Conservation (phyloP, 2,888 invertebrate genomes). For the Helicoverpa assulta region DNA sequence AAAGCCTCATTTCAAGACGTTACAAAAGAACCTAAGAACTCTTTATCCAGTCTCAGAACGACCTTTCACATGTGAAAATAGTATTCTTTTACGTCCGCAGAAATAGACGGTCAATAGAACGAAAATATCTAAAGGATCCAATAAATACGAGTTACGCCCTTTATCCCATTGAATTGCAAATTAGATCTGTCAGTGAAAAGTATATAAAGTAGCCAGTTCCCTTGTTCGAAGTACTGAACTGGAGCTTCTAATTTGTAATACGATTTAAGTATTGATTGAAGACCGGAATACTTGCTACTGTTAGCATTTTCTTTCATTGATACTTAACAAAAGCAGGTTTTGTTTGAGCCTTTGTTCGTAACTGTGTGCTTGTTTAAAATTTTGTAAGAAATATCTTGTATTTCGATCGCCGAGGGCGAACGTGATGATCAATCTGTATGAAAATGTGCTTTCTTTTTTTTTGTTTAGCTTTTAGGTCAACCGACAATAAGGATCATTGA, state of each 20-base stretch:
- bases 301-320: background rate
- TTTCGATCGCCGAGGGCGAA: background rate
- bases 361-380: background rate
- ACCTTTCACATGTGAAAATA: background rate
- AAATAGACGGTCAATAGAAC: slow-evolving; percentile 38
- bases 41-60: background rate
- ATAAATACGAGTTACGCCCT: slow-evolving; percentile 51
- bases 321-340: background rate
- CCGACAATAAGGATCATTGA: too few species aligned
- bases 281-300: slow-evolving; percentile 5
- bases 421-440: background rate
- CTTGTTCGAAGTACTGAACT: slow-evolving; percentile 61
- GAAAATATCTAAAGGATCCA: slow-evolving; percentile 54
- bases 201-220: slow-evolving; percentile 74
- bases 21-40: background rate
- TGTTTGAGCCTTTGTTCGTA: background rate
- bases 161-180: slow-evolving; percentile 75
- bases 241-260: slow-evolving; percentile 66
- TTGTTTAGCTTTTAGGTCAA: too few species aligned
- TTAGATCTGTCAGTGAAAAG: slow-evolving; percentile 75
- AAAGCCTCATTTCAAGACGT: background rate
- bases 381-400: background rate
- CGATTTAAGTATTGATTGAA: slow-evolving; percentile 64
- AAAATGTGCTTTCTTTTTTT: background rate
- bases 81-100: slow-evolving; percentile 5